Evolutionary conservation across 2,797 vertebrate species (phyloP).

Genomic region (Pangasius krempfi): DNA sequence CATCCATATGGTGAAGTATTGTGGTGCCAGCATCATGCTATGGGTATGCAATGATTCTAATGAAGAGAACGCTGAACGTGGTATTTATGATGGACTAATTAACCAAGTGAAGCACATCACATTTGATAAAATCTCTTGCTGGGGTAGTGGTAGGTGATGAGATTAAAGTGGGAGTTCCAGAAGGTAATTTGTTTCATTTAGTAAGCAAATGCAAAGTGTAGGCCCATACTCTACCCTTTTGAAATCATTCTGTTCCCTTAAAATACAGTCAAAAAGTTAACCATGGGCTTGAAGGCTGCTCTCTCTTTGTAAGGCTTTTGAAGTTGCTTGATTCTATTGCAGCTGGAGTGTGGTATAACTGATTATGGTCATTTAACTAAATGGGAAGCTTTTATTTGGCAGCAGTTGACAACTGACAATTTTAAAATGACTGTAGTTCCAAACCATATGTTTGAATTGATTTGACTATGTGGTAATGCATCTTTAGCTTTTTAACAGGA

Average conservation of each 20-base stretch:
- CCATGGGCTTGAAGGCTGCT: constrained; percentile 23
- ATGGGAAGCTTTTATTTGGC: not conserved
- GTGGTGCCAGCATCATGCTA: not conserved
- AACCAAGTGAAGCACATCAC: constrained; percentile 23
- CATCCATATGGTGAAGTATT: not conserved
- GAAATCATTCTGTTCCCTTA: constrained; percentile 34
- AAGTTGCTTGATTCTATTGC: constrained; percentile 15
- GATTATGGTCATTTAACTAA: not conserved
- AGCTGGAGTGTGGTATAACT: not conserved
- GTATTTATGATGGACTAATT: constrained; percentile 49
- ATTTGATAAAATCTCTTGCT: constrained; percentile 14
- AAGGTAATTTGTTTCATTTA: constrained; percentile 45
- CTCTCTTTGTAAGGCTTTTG: constrained; percentile 2
- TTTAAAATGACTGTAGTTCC: not conserved
- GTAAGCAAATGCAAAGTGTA: constrained; percentile 46
- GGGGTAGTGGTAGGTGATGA: constrained; percentile 22
- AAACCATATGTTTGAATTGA: not conserved
- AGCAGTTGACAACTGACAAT: not conserved
- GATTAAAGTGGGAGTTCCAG: constrained; percentile 39
- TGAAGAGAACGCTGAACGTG: constrained; percentile 28
- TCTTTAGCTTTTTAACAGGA: constrained; percentile 6
- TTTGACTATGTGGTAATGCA: constrained; percentile 13
- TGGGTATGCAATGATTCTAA: not conserved
- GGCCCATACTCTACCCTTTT: constrained; percentile 38
- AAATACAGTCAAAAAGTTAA: constrained; percentile 38